A percentile compares a stretch with the other conserved stretches of the same genome.
These are phyloP conservation scores for Atethmia centrago DNA, from an alignment of 2,888 invertebrate genomes.

Conservation along the genomic window DNA sequence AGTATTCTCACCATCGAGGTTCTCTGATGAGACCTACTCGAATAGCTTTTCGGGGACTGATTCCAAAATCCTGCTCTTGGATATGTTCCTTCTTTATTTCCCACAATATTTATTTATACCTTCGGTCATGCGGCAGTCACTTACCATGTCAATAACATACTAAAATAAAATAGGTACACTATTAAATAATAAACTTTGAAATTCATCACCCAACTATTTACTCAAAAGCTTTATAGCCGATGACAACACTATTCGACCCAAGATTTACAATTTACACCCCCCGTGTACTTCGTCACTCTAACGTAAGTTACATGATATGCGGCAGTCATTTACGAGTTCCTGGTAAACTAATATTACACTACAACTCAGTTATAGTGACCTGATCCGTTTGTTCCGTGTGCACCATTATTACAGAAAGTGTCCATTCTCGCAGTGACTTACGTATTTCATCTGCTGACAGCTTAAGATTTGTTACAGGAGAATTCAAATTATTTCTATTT, in stretches of 20 bases:
- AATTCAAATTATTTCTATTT: constrained; percentile 58
- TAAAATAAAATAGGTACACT: neutral
- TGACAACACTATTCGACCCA: neutral
- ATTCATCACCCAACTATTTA: neutral
- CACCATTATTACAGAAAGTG: constrained; percentile 56
- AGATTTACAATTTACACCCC: constrained; percentile 9
- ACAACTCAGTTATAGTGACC: constrained; percentile 25
- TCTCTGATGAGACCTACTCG: too few relatives aligned
- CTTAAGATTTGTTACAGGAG: constrained; percentile 43
- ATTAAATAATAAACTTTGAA: neutral
- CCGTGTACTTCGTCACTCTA: constrained; percentile 19
- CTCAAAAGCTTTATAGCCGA: constrained; percentile 4
- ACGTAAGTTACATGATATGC: constrained; percentile 19
- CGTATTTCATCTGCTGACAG: constrained; percentile 50
- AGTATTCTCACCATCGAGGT: neutral
- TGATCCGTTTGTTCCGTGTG: constrained; percentile 42
- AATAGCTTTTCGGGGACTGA: neutral
- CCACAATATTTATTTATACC: neutral
- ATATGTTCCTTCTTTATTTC: neutral
- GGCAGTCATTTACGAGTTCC: constrained; percentile 36
- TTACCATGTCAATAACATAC: neutral
- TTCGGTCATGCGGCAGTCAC: neutral
- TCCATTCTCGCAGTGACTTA: constrained; percentile 37
- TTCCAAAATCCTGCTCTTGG: neutral
- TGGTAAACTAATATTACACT: constrained; percentile 12